Conservation (phyloP, 64 coral and sea anemone genomes). For the Porites australiensis region DNA sequence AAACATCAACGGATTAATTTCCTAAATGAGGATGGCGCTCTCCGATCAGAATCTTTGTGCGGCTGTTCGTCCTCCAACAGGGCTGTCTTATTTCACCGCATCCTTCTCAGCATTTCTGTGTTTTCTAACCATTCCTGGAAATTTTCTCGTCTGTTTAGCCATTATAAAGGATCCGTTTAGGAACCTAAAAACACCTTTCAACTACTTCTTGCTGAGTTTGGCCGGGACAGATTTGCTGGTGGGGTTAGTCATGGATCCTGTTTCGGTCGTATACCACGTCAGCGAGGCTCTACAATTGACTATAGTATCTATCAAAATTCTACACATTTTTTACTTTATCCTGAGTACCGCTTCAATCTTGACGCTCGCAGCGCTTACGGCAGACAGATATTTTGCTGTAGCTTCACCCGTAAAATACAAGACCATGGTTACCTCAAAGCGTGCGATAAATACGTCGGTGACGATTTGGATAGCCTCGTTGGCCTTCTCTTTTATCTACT, state of each 20-base stretch:
- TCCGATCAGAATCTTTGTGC: background rate
- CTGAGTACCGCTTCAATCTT: slow-evolving; percentile 70
- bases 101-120: slow-evolving; percentile 31
- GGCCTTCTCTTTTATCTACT: slow-evolving; percentile 62
- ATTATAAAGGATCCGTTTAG: slow-evolving; percentile 79
- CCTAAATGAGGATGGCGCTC: background rate
- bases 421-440: slow-evolving; percentile 56
- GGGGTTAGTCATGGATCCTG: slow-evolving; percentile 73
- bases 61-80: slow-evolving; percentile 22
- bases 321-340: slow-evolving; percentile 73
- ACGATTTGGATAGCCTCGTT: slow-evolving; percentile 59
- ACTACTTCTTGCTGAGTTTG: slow-evolving; percentile 72
- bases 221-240: slow-evolving; percentile 74
- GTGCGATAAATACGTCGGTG: slow-evolving; percentile 52
- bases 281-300: slow-evolving; percentile 57
- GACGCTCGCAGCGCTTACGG: slow-evolving; percentile 55
- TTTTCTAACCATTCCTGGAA: slow-evolving; percentile 70
- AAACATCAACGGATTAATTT: too few species aligned
- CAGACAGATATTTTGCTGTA: slow-evolving; percentile 81
- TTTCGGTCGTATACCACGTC: slow-evolving; percentile 62
- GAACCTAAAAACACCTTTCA: slow-evolving; percentile 80
- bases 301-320: slow-evolving; percentile 40
- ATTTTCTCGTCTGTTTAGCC: slow-evolving; percentile 76
- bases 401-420: slow-evolving; percentile 65
- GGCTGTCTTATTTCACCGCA: slow-evolving; percentile 58